Base-by-base conservation (phyloP, 1,140 invertebrate genomes). In the Hypothenemus hampei region DNA sequence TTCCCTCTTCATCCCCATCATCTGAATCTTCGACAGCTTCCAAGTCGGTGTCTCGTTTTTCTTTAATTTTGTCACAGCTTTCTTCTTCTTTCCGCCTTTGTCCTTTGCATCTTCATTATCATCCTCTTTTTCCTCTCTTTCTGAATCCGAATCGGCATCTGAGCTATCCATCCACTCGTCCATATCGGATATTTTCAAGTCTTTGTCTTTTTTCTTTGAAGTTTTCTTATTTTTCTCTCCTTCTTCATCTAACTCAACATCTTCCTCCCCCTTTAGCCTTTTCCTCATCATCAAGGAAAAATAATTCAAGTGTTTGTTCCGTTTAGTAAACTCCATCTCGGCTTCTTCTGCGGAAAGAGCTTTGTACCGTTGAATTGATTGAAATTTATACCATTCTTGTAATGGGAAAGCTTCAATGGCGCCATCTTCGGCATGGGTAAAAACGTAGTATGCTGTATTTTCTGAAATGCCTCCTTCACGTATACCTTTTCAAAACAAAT, bases 401-500 rank as follows among this genome's bases (percentile, higher is more conserved):
- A 98, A 76, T 2, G 94, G 94, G 75, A 89, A 94, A 0, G 94
- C 94, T 75, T 98, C 94, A 69, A 98, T 97, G 0, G 86, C 86
- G 13, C 91, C 91, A 76, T 97, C 93, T 5, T 86, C 79, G 16
- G 89, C 90, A 74, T 97, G 91, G 1, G 91, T 95, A 65, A 98
- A 98, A 5, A 98, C 91, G 70, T 95, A 98, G 71, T 97, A 98
- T 0, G 93, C 87, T 0, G 93, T 88, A 74, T 98, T 98, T 71
- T 96, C 93, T 29, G 87, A 84, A 0, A 98, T 86, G 35, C 93
- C 93, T 13, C 95, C 95, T 74, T 97, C 94, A 24, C 91, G 76
- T 18, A 91, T 89, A 11, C 91, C 54, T 57, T 18, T 36, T n/a
- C n/a, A n/a, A n/a, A n/a, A n/a, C n/a, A n/a, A 20, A 2, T 31